Conservation (phyloP, 2,888 invertebrate species). For the Lutraria lutraria region DNA sequence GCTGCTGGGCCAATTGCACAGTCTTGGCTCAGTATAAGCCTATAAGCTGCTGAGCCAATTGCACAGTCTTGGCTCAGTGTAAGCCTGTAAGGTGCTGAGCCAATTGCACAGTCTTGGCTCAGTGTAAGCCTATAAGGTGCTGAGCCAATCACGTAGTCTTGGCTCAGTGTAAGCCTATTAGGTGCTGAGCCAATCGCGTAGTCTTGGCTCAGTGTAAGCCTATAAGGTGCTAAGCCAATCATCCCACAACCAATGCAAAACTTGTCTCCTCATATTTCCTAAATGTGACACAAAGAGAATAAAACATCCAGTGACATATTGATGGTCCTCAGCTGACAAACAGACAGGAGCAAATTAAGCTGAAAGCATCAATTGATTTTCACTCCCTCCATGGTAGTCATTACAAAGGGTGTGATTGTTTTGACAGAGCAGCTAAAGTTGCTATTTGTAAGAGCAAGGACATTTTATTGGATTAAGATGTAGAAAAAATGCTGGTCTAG, state of each 20-base stretch:
- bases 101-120: too few species aligned
- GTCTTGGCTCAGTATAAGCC: too few species aligned
- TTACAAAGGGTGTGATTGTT: not conserved
- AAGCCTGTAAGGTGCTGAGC: too few species aligned
- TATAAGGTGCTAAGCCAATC: not conserved
- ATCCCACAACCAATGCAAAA: not conserved
- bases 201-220: not conserved
- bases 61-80: too few species aligned
- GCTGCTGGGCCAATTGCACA: too few species aligned
- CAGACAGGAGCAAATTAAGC: constrained; percentile 24
- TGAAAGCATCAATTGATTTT: constrained; percentile 34
- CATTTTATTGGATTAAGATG: not conserved
- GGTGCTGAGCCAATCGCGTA: too few species aligned
- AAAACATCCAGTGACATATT: constrained; percentile 15
- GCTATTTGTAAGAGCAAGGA: not conserved
- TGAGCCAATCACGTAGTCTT: too few species aligned
- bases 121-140: too few species aligned
- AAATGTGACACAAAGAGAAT: constrained; percentile 22
- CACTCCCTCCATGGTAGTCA: not conserved
- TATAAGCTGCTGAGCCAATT: too few species aligned
- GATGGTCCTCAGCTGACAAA: not conserved
- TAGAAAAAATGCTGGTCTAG: not conserved
- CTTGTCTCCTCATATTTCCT: not conserved
- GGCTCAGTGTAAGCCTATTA: too few species aligned
- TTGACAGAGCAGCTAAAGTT: not conserved